Percentiles rank a stretch among this genome's conserved stretches.
These are phyloP conservation scores for Azorinus chamasolen DNA, from an alignment of 2,888 invertebrate species.

Conservation along the genomic window DNA sequence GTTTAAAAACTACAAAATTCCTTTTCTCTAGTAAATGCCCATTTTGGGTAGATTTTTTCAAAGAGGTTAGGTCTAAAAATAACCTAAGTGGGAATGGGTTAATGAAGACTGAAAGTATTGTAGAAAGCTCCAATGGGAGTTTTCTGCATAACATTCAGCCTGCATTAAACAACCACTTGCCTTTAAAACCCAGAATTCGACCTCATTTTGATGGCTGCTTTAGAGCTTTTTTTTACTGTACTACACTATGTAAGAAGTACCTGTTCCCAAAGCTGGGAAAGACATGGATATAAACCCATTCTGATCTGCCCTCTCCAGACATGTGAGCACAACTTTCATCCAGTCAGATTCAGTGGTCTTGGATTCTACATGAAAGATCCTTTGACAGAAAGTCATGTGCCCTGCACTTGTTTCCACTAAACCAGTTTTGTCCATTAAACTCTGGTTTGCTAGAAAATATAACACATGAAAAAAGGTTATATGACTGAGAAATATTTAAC, in stretches of 20 bases:
- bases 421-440: conserved; percentile 18
- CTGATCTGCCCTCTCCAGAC: conserved; percentile 24
- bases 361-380: conserved; percentile 43
- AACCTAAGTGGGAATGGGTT: too few species aligned
- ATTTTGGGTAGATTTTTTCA: too few species aligned
- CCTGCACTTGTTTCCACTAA: conserved; percentile 46
- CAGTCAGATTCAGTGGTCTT: conserved; percentile 33
- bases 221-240: too few species aligned
- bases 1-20: too few species aligned
- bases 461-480: too few species aligned
- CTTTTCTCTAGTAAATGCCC: too few species aligned
- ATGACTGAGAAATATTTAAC: too few species aligned
- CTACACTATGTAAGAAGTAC: conserved; percentile 9
- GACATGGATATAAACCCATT: conserved; percentile 46
- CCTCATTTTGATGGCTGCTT: too few species aligned
- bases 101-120: too few species aligned
- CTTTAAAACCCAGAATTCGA: too few species aligned
- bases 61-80: too few species aligned
- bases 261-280: conserved; percentile 60
- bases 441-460: not conserved
- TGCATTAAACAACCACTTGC: not conserved
- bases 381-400: conserved; percentile 39
- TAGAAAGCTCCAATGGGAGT: too few species aligned
- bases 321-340: conserved; percentile 27
- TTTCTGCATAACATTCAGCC: not conserved